Base-by-base conservation (phyloP, 2,113 vertebrate species). In the Eulacestoma nigropectus region DNA sequence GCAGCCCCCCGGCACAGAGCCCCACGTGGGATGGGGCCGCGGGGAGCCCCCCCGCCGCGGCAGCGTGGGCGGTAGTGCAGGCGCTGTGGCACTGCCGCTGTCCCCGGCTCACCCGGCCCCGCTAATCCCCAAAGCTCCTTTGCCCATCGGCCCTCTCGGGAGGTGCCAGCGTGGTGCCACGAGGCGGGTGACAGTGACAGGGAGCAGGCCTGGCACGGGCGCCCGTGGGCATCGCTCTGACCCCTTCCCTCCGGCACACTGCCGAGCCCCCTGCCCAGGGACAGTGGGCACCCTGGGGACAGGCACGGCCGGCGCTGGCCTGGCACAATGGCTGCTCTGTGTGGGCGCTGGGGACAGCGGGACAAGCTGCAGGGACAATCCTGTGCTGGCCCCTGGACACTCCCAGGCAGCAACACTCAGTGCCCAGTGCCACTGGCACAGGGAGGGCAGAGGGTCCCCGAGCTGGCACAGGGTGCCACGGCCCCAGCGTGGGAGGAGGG, bases 71-170 rank as follows among this genome's bases (percentile, higher is more conserved):
- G 14, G 93, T 10, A 4, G 85, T 32, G 39, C 9, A 9, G 84
- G 72, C 8, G 39, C 37, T 2, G 13, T 32, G 6, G 22, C 70
- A 6, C 13, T 8, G 8, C 33, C 13, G 2, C 16, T 33, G 86
- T 83, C 96, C 95, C 80, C n/a, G 1, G 91, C 86, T 93, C 86
- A 95, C 96, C 95, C 94, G 2, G 74, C 85, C 47, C 12, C 0
- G 33, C 44, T 96, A 96, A 96, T 96, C 93, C 91, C 84, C 84
- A 95, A 96, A 96, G 96, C 93, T 96, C 86, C 95, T 96, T 92
- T 92, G 50, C 33, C 91, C 49, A 46, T n/a, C 16, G 42, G 84
- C 79, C 37, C 47, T 14, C 6, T 3, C 3, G 7, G 76, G 83
- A 41, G n/a, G 22, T 12, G 29, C 39, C 4, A 11, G 60, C 3